Evolutionary conservation across 2,113 vertebrate species (phyloP), one percentile per base, ranked within the genome.

Genomic region (Thermophis baileyi): DNA sequence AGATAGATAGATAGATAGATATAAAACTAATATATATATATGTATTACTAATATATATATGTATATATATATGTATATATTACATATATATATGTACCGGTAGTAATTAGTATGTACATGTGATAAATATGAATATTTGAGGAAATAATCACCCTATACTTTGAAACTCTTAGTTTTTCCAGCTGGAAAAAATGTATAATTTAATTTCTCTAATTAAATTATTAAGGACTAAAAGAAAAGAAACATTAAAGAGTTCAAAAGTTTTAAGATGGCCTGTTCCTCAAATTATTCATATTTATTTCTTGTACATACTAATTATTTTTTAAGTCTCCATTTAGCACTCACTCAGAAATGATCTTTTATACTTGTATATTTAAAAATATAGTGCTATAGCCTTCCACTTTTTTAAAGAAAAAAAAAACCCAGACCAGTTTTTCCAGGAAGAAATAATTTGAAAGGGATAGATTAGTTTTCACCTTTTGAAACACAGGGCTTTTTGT

Each of bases 401-500:
- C 94, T 95, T 94, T 69, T 69, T 69, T 69, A 69, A 69, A 69
- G 4, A 0, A 96, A 27, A 50, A 30, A 50, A 94, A 97, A 96
- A 93, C 96, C 97, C 96, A 96, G 95, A 96, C 95, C 93, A 97
- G 96, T 98, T 98, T 98, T 98, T 98, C 96, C 97, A 96, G 94
- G 94, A 97, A 97, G 96, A 97, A 93, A 97, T 98, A 95, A 98
- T 98, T 98, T 98, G 94, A 98, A 98, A 98, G 98, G 97, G 97
- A 93, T 93, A 96, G 97, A 98, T 98, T 98, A 97, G 97, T 98
- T 98, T 98, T 97, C 95, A 97, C 97, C 97, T 98, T 98, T 98
- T 98, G 97, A 98, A 98, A 98, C 97, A 97, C 96, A 95, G 97
- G 97, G 97, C 98, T 98, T 98, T 98, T 97, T 47, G 96, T 98